phyloP scores from a whole-genome alignment of 2,888 invertebrate genomes.

The Scrobipalpa costella region DNA sequence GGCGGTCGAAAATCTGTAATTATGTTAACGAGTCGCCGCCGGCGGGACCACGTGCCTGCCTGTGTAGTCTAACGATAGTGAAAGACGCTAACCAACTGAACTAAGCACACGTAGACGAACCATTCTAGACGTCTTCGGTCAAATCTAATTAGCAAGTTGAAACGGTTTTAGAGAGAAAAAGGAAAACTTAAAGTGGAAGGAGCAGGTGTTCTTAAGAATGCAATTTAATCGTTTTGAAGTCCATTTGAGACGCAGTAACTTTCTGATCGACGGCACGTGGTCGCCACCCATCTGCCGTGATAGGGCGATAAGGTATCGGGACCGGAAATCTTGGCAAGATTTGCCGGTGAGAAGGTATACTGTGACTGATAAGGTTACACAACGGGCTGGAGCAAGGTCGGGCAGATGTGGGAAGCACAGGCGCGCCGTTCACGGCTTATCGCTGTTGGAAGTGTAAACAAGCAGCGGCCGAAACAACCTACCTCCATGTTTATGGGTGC shows the following conservation, averaged over 20 bases:
- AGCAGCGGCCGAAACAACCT: conserved; percentile 55
- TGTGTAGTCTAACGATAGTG: conserved; percentile 60
- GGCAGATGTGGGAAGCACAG: conserved; percentile 79
- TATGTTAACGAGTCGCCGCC: conserved; percentile 65
- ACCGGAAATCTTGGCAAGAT: conserved; percentile 73
- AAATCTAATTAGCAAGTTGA: not conserved
- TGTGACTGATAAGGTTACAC: conserved; percentile 77
- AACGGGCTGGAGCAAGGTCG: conserved; percentile 75
- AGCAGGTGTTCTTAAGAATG: not conserved
- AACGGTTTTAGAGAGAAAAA: not conserved
- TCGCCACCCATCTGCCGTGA: conserved; percentile 49
- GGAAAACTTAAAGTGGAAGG: not conserved
- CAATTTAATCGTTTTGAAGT: not conserved
- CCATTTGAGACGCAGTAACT: not conserved
- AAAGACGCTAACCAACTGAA: conserved; percentile 47
- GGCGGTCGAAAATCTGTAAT: conserved; percentile 65
- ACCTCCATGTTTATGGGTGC: conserved; percentile 64
- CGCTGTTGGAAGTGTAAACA: conserved; percentile 76
- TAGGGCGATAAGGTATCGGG: conserved; percentile 61
- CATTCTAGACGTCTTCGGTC: not conserved
- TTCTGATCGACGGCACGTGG: not conserved
- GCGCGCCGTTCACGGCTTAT: conserved; percentile 73
- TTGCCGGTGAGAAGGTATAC: conserved; percentile 61
- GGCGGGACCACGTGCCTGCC: conserved; percentile 56
- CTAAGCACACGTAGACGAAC: not conserved